Evolutionary conservation across 53 echinoderm and acorn worm genomes (phyloP), one percentile per base, ranked within the genome.

Genomic region (Stichopus horrens): DNA sequence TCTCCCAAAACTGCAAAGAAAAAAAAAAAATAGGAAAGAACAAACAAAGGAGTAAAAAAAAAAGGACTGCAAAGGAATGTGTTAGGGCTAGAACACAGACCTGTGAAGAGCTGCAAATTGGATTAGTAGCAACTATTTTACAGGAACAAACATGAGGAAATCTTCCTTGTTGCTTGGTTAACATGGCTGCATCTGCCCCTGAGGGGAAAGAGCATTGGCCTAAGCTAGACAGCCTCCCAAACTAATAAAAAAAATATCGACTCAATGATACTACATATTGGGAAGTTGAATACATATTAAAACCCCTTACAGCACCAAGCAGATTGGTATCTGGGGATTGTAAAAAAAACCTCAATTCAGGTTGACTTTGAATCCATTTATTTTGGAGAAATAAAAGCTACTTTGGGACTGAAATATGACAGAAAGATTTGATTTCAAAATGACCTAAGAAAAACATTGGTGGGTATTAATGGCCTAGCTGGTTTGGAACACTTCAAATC

Each of bases 361-460:
- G 21, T 81, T 58, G 57, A 55, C 81, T 21, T 9, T 19, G 21
- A 58, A 81, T 81, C 81, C 81, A 81, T 81, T 81, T 81, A 57
- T 81, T 81, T 37, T 58, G 56, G 55, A 81, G 81, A 81, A 58
- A 81, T 58, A 81, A 71, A 79, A 81, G 81, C 81, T 81, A 81
- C 81, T 81, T 58, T 81, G 8, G n/a, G 58, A 21, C 22, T 20
- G 58, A 81, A 81, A 81, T 81, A 81, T 81, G 81, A 81, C 81
- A 81, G 81, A 52, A 53, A 81, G 58, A 58, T 81, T 81, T 81
- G 81, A 81, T 81, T 81, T 81, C 57, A 81, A 81, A 81, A 81
- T 81, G 81, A 81, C 81, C 81, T 81, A 81, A 81, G 81, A 81
- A 81, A 20, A 81, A 81, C 81, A 81, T 81, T 81, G 81, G 81